Evolutionary conservation across 1,140 invertebrate genomes (phyloP), one percentile per base, ranked within the genome.

Genomic region (Drosophila ananassae): DNA sequence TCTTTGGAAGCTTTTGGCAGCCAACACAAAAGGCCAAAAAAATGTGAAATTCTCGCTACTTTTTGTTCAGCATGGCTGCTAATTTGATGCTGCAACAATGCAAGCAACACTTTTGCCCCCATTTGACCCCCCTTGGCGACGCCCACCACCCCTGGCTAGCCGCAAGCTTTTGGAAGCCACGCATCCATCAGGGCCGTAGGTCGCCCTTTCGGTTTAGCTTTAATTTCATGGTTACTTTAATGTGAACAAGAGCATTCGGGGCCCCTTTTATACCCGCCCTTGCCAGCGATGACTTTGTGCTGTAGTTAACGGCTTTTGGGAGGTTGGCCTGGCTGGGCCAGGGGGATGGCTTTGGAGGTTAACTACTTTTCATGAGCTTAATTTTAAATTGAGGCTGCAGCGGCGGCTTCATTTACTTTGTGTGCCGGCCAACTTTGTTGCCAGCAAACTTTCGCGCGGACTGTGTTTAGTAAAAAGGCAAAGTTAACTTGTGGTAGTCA

Each of bases 171-270:
- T 57, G 39, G 47, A 39, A 69, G 44, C 22, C 59, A 58, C 48
- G 53, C 60, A 47, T 66, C 39, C 72, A 66, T 74, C 59, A 64
- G 64, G 32, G 60, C 32, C 25, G 77, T 74, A 66, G 82, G 67
- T 89, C 68, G 68, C 67, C 79, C 75, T 73, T 74, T 72, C 53
- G 83, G 76, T 67, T 79, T 83, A 83, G 84, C 83, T 89, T 89
- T 89, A 89, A 89, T 89, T 89, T 89, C 83, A 89, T 89, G 83
- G 84, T 89, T 89, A 89, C 83, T 89, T 89, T 89, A 89, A 89
- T 89, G 83, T 60, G 71, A 79, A 83, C 83, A 89, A 89, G 72
- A 55, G n/a, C 52, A 17, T 37, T 53, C 25, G 25, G 13, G 8
- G 48, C 47, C 50, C 28, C 21, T 44, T 12, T 17, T 13, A 1